These are phyloP conservation scores for Scaptomyza flava DNA, from an alignment of 2,888 invertebrate species.

Conservation along the genomic window DNA sequence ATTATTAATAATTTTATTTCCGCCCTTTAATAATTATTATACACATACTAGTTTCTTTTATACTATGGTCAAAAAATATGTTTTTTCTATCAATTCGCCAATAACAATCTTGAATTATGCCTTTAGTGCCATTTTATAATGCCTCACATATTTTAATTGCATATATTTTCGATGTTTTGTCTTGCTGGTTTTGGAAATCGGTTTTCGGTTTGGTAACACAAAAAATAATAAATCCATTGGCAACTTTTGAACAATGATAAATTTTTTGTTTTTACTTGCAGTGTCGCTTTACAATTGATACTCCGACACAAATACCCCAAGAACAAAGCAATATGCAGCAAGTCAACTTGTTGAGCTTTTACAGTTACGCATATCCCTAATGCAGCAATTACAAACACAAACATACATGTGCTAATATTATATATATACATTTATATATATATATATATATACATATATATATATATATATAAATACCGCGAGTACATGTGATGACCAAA, in stretches of 20 bases:
- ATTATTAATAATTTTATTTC: too few relatives aligned
- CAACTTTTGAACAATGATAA: conserved; percentile 34
- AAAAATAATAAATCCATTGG: conserved; percentile 11
- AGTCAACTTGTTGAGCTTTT: conserved; percentile 57
- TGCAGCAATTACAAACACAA: conserved; percentile 37
- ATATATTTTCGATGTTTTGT: conserved; percentile 14
- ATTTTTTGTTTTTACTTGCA: conserved; percentile 67
- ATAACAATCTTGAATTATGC: too few relatives aligned
- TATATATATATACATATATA: conserved; percentile 9
- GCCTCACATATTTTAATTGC: not conserved
- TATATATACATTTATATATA: conserved; percentile 13
- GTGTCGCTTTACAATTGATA: conserved; percentile 77
- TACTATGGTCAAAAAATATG: too few relatives aligned
- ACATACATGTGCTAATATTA: conserved; percentile 4
- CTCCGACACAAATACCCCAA: conserved; percentile 18
- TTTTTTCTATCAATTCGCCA: too few relatives aligned
- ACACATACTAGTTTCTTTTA: too few relatives aligned
- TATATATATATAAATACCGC: not conserved
- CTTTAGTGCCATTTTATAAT: too few relatives aligned
- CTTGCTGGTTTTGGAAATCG: conserved; percentile 20
- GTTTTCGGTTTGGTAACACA: conserved; percentile 30
- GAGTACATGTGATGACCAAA: conserved; percentile 27
- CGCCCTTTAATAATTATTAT: too few relatives aligned
- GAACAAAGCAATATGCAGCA: conserved; percentile 47
- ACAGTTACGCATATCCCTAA: conserved; percentile 41